Conservation (phyloP, 2,888 invertebrate genomes). For the Eilema griseolum region DNA sequence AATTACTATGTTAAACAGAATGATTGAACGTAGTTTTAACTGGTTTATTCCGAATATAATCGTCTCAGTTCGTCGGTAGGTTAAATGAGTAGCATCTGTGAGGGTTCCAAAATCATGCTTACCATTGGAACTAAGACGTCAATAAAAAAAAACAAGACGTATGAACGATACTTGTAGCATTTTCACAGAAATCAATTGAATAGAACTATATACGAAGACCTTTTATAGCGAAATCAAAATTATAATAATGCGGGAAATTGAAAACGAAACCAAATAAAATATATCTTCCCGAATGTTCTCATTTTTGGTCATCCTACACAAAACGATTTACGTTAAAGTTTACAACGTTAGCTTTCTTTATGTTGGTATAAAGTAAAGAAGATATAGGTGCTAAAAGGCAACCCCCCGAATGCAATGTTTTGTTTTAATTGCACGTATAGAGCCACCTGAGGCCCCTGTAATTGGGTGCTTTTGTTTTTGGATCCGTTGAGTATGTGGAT, state of each 20-base stretch:
- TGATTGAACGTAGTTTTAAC: not conserved
- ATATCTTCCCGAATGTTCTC: not conserved
- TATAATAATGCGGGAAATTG: too few species aligned
- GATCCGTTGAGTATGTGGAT: not conserved
- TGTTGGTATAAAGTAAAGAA: constrained; percentile 78
- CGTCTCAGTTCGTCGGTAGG: not conserved
- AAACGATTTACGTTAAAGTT: constrained; percentile 75
- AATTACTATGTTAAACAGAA: not conserved
- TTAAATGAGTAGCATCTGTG: not conserved
- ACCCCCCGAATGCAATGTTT: constrained; percentile 66
- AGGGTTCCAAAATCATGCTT: too few species aligned
- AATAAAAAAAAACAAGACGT: not conserved
- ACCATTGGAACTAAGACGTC: too few species aligned
- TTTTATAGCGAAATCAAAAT: too few species aligned
- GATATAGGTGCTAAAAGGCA: constrained; percentile 58
- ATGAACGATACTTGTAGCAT: not conserved
- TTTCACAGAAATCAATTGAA: not conserved
- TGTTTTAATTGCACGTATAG: constrained; percentile 75
- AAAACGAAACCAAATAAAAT: not conserved
- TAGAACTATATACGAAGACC: not conserved
- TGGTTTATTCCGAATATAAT: not conserved
- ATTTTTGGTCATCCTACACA: constrained; percentile 33
- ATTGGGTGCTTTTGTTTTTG: constrained; percentile 52
- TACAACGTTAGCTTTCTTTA: constrained; percentile 82
- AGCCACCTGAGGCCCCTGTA: constrained; percentile 73